Base-by-base conservation (phyloP, 2,888 invertebrate genomes). In the Megastigmus dorsalis region DNA sequence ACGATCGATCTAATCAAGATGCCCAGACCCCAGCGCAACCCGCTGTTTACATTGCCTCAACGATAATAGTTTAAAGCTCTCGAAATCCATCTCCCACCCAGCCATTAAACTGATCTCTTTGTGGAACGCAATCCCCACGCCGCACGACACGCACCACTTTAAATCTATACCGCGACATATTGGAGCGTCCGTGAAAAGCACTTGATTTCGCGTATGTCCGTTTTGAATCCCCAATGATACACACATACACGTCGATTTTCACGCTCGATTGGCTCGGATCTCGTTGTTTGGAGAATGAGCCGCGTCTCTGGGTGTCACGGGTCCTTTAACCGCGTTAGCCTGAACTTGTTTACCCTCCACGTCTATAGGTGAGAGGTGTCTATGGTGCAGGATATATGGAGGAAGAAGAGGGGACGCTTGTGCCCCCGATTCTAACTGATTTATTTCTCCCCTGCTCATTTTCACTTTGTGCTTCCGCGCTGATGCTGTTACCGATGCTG, bases 191-290 rank as follows among this genome's bases (percentile, higher is more conserved):
- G 41, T n/a, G 6, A 13, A 7, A 13, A 15, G 30, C 26, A 50
- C 36, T 50, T 50, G 50, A 18, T 55, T 30, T 28, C 23, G 36
- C 36, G 7, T 48, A 36, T 20, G 30, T 26, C 59, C 15, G 9
- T n/a, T n/a, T n/a, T n/a, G n/a, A n/a, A n/a, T n/a, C n/a, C n/a
- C n/a, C n/a, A n/a, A n/a, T n/a, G n/a, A n/a, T n/a, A n/a, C n/a
- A n/a, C n/a, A n/a, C n/a, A n/a, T n/a, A n/a, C 30, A 15, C 30
- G 28, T 33, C 20, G 20, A 50, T 48, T 66, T 48, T 23, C 57
- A 52, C 72, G 59, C 65, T 54, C 45, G 55, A 30, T 41, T 66
- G 60, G n/a, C 18, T 66, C 33, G 26, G 52, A 66, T 67, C 60
- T 52, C 41, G 54, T 60, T 73, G 54, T 66, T 54, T 54, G 59